Evolutionary conservation across 1,140 invertebrate species (phyloP), one percentile per base, ranked within the genome.

Genomic region (Drosophila malerkotliana): DNA sequence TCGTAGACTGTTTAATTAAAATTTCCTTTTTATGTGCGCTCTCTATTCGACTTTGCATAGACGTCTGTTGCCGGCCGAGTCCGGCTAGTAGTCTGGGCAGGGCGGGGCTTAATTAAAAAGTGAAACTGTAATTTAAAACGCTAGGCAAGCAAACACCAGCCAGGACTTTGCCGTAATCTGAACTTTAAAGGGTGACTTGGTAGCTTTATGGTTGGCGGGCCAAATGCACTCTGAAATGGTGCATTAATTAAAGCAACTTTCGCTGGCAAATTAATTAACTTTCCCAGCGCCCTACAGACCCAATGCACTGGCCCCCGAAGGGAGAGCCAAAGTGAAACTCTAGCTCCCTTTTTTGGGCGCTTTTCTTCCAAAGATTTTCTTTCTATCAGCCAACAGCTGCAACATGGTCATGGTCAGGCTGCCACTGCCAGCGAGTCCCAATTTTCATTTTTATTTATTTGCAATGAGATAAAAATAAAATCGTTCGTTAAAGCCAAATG

Each of bases 211-310:
- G 21, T 21, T 21, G 21, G 21, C 21, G 21, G 21, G 21, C 21
- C 21, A 21, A 21, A 21, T 21, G 60, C 69, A 56, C 51, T 54
- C 69, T 55, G 21, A 58, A 56, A 77, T 69, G 66, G 10, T 77
- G 73, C 73, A 77, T 76, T 77, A 77, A 77, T 77, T 77, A 69
- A 76, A 54, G 52, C 52, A 51, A 77, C 74, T 77, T 77, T 77
- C 74, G 51, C 74, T 57, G 26, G 24, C 5, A 62, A 77, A 77
- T 77, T 77, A 77, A 77, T 77, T 77, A 77, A 68, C 64, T 77
- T 77, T 74, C 69, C 58, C 71, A 58, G 49, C 68, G 69, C 74
- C 74, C 74, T 77, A 77, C 63, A 77, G 54, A 77, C 74, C 74
- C 56, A 77, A 71, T 77, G 73, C 73, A 77, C 44, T 66, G 61